Base-by-base conservation (phyloP, 2,113 vertebrate genomes). In the Bambusicola thoracicus region DNA sequence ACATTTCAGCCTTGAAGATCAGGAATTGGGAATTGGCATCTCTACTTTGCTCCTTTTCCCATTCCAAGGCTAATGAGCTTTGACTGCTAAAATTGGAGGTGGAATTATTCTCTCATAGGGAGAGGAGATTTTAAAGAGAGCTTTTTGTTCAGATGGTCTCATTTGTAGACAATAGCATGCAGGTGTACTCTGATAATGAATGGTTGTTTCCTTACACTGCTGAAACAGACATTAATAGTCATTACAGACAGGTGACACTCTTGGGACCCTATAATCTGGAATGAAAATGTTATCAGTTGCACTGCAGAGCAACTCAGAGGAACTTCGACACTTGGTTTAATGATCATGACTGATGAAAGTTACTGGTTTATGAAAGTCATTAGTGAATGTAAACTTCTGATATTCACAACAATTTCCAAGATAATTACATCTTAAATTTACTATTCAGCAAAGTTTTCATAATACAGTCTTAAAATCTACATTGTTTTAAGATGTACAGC, bases 301-400 rank as follows among this genome's bases (percentile, higher is more conserved):
- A 80, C 22, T 24, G 25, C 79, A 85, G 76, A 72, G 13, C n/a
- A 90, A 30, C 74, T 74, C 81, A 82, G 93, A 94, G 41, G 24
- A 58, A n/a, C 55, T 58, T 18, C 12, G 70, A 48, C 53, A 83
- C 94, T 85, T 89, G 48, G 7, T 30, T 56, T 58, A 67, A 70
- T 59, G 48, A 79, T 27, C 32, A 21, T n/a, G 5, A 43, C 36
- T 83, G 38, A 48, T 81, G n/a, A 68, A 48, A 66, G 44, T 72
- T 41, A 55, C 40, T 68, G 34, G 34, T n/a, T 92, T 61, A 44
- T 85, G 40, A n/a, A 92, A 93, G 48, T 87, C 41, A 81, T 73
- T 72, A 92, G 19, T 53, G 49, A 83, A 65, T n/a, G 5, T 81
- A 92, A 96, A 80, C 32, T 90, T 96, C 70, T 78, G 43, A 27